A percentile compares a stretch with the other conserved stretches of the same genome.
Evolutionary conservation across 2,113 vertebrate species (phyloP).

Genomic region (Megaceryle maxima): DNA sequence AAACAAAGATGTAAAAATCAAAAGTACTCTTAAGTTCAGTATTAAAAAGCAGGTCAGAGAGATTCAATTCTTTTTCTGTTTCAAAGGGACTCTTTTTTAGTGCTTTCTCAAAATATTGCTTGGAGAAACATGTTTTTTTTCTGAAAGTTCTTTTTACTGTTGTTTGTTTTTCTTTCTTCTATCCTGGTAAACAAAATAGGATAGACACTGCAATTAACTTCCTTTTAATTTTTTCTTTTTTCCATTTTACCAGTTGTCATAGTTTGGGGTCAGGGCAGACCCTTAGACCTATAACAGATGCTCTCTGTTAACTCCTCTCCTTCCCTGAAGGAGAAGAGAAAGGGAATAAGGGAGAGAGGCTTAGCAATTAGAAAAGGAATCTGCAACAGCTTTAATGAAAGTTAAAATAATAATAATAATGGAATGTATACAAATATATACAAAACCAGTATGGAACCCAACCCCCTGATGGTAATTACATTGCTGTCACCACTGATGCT

Average conservation of each 20-base stretch:
- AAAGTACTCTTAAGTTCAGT: not conserved
- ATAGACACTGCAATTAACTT: not conserved
- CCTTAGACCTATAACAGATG: too few relatives aligned
- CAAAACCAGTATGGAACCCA: too few relatives aligned
- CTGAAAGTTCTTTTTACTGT: not conserved
- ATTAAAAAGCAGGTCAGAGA: not conserved
- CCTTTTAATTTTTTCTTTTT: not conserved
- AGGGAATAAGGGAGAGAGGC: too few relatives aligned
- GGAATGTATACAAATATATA: too few relatives aligned
- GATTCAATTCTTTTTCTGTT: not conserved
- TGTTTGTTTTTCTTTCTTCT: not conserved
- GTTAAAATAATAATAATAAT: too few relatives aligned
- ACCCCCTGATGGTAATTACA: too few relatives aligned
- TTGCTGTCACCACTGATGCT: too few relatives aligned
- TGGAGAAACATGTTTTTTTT: not conserved
- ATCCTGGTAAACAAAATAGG: not conserved
- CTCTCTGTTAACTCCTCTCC: too few relatives aligned
- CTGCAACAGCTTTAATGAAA: too few relatives aligned
- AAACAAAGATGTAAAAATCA: not conserved
- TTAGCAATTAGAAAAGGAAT: too few relatives aligned
- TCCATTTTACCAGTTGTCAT: not conserved
- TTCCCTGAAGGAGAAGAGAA: too few relatives aligned
- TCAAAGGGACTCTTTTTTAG: not conserved
- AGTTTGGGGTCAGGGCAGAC: too few relatives aligned
- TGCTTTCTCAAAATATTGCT: not conserved